Percentiles rank a stretch among this genome's conserved stretches.
phyloP scores from a whole-genome alignment of 2,888 invertebrate genomes.

The Empis stercorea region DNA sequence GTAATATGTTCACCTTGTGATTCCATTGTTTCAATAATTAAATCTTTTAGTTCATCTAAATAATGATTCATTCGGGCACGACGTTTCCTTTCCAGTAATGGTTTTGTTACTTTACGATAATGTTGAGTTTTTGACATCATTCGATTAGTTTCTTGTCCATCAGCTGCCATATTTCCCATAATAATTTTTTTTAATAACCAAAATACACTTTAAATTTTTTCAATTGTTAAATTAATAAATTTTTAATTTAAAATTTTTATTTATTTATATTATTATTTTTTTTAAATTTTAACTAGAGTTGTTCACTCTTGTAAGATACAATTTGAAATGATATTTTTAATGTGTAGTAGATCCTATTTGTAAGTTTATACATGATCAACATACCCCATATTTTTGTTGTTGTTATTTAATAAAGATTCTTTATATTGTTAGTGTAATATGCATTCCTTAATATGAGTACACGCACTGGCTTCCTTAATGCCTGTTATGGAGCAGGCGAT shows the following conservation, averaged over 20 bases:
- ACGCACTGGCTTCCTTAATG: no score
- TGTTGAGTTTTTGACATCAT: constrained; percentile 77
- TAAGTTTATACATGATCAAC: background rate
- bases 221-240: constrained; percentile 1
- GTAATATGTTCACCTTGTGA: constrained; percentile 81
- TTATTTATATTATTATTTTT: background rate
- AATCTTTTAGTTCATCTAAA: constrained; percentile 77
- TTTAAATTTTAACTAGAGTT: background rate
- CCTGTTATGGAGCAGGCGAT: no score
- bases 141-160: constrained; percentile 22
- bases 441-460: no score
- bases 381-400: no score
- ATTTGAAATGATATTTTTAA: constrained; percentile 31
- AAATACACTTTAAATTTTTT: background rate
- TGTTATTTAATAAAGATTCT: background rate
- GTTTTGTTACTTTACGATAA: constrained; percentile 88
- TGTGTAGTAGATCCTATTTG: constrained; percentile 30
- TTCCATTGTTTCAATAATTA: constrained; percentile 68
- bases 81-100: constrained; percentile 77
- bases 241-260: background rate
- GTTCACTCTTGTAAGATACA: constrained; percentile 29
- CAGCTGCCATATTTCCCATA: constrained; percentile 26
- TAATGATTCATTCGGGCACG: constrained; percentile 83
- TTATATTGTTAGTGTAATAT: no score
- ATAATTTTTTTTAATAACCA: background rate